Evolutionary conservation across 2,113 vertebrate genomes (phyloP), one percentile per base, ranked within the genome.

Genomic region (Merops nubicus): DNA sequence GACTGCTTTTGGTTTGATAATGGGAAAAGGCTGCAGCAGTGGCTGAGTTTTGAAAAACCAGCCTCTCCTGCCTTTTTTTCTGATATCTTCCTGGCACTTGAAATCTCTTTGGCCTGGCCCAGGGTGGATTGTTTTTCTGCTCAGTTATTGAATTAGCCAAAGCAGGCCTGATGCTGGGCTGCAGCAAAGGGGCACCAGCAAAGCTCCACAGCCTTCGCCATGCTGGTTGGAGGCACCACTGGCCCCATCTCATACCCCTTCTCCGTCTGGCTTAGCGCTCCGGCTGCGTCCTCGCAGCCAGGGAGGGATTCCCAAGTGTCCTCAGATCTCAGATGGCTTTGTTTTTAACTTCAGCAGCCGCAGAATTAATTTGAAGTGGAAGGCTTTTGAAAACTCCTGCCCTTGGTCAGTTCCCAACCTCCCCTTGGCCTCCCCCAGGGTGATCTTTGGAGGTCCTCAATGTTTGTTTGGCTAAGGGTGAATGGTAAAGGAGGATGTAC

Each of bases 1-100:
- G 42, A 40, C 51, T 47, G 48, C 63, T 75, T 87, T 67, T 89
- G 45, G 88, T 85, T 76, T 91, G 88, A 72, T 93, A 96, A 83
- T 1, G 76, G 63, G 69, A 80, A 57, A 63, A 80, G 48, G 72
- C 91, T 87, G 78, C 62, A 34, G 85, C 36, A 50, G 53, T 54
- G 83, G 63, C 22, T 0, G 20, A 23, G 15, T 6, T 56, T 53
- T 33, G 21, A 50, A 67, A 54, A 20, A 48, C 10, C 63, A 65
- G 68, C 63, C 51, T 47, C 42, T 33, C 45, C 59, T 19, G 56
- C 25, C 45, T 82, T 51, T 42, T 48, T 67, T 60, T 29, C 45
- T 25, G 51, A 7, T 11, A n/a, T 33, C 56, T 59, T 34, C n/a
- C 81, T 53, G 63, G 54, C 43, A n/a, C 15, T 23, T 26, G 48